A percentile compares a stretch with the other conserved stretches of the same genome.
phyloP scores from a whole-genome alignment of 37 sponge, comb jelly and placozoan species.

The Petrosia ficiformis region DNA sequence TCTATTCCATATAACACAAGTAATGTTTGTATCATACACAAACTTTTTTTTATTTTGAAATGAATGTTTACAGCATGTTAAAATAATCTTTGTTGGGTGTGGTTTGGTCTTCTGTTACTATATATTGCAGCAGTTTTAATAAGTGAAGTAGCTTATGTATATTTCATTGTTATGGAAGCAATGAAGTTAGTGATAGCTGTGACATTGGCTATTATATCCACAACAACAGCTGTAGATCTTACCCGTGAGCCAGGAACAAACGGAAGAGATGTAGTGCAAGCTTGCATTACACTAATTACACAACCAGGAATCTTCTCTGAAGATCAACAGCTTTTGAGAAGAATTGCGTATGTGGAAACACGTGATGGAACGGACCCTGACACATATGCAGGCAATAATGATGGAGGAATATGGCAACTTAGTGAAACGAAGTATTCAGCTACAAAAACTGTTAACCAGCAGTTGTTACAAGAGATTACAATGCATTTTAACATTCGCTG shows the following conservation, averaged over 20 bases:
- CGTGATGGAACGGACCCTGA: background rate
- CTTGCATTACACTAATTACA: background rate
- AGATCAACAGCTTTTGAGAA: background rate
- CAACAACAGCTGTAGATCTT: background rate
- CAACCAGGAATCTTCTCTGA: background rate
- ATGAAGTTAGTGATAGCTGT: too few relatives aligned
- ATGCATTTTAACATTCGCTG: background rate
- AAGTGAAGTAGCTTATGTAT: too few relatives aligned
- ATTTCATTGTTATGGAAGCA: too few relatives aligned
- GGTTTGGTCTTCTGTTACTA: too few relatives aligned
- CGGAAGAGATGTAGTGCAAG: background rate
- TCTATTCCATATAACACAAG: too few relatives aligned
- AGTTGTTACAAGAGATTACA: background rate
- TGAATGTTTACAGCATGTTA: too few relatives aligned
- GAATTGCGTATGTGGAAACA: background rate
- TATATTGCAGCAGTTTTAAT: too few relatives aligned
- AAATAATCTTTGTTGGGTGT: too few relatives aligned
- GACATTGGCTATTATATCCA: too few relatives aligned
- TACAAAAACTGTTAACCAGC: background rate
- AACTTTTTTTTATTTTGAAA: too few relatives aligned
- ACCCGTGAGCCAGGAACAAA: background rate
- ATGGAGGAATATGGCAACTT: background rate
- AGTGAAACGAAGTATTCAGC: background rate
- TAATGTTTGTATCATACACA: too few relatives aligned
- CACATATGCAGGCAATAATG: background rate